These are phyloP conservation scores for Helicoverpa armigera DNA, from an alignment of 1,140 invertebrate species.

Conservation along the genomic window DNA sequence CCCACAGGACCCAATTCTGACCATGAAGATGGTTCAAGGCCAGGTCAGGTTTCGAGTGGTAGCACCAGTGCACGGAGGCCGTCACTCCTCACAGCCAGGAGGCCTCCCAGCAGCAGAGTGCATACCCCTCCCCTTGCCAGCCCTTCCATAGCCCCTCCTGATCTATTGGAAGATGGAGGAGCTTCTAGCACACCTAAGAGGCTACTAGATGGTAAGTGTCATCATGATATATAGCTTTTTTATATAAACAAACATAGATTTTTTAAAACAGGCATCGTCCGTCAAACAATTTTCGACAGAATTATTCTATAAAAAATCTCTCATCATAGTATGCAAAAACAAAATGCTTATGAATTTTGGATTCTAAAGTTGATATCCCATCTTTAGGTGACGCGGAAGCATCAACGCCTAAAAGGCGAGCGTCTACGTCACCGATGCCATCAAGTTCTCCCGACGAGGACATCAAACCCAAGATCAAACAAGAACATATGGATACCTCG, in stretches of 20 bases:
- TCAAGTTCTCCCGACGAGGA: conserved; percentile 89
- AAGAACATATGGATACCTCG: conserved; percentile 89
- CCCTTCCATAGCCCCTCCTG: conserved; percentile 88
- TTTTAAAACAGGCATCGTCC: too few species aligned
- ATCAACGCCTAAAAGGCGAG: conserved; percentile 88
- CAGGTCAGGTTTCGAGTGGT: conserved; percentile 88
- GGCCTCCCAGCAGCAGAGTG: conserved; percentile 86
- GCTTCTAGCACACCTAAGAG: conserved; percentile 91
- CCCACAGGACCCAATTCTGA: conserved; percentile 88
- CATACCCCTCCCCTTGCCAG: conserved; percentile 89
- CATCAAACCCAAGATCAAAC: conserved; percentile 91
- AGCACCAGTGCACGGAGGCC: conserved; percentile 86
- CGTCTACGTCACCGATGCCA: conserved; percentile 88
- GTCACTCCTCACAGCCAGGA: conserved; percentile 86
- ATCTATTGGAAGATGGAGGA: conserved; percentile 89
- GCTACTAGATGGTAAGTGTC: conserved; percentile 85
- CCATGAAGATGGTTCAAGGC: conserved; percentile 89
- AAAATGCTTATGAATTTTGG: too few species aligned
- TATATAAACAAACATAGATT: too few species aligned
- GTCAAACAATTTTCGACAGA: too few species aligned
- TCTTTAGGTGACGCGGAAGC: conserved; percentile 84
- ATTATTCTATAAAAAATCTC: too few species aligned
- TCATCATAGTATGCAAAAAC: too few species aligned
- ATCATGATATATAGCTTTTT: too few species aligned
- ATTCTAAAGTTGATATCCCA: background rate